These are phyloP conservation scores for Lasioglossum figueresi DNA, from an alignment of 2,888 invertebrate species.

Conservation along the genomic window DNA sequence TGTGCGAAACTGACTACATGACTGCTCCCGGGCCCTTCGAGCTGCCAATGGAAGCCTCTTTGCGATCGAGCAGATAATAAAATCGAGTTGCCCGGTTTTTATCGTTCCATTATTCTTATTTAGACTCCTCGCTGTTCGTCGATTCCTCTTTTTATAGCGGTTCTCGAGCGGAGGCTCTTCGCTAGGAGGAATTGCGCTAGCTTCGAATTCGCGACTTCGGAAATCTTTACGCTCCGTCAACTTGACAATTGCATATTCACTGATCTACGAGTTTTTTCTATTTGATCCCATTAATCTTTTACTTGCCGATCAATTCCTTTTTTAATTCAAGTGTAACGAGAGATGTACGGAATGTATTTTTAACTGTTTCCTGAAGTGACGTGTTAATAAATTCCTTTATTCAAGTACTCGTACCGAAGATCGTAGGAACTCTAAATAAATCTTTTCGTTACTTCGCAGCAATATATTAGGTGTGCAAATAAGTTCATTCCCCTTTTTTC, in stretches of 20 bases:
- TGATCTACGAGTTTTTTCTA: neutral
- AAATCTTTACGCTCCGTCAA: neutral
- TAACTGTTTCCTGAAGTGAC: neutral
- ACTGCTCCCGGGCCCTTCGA: constrained; percentile 6
- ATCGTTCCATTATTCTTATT: constrained; percentile 4
- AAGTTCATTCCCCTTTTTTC: too few relatives aligned
- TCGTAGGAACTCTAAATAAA: too few relatives aligned
- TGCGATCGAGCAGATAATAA: neutral
- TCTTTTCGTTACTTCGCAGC: too few relatives aligned
- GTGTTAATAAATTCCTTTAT: too few relatives aligned
- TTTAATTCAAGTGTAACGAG: neutral
- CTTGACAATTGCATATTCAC: neutral
- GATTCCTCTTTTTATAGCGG: neutral
- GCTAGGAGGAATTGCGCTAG: neutral
- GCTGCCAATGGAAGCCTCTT: constrained; percentile 1
- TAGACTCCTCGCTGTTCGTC: neutral
- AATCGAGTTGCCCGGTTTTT: neutral
- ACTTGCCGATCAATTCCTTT: too few relatives aligned
- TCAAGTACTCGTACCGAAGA: too few relatives aligned
- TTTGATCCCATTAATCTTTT: too few relatives aligned
- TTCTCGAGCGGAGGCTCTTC: neutral
- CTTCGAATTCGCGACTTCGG: neutral
- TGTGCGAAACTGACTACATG: constrained; percentile 46
- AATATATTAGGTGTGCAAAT: too few relatives aligned
- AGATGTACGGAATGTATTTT: neutral